Conservation (phyloP, 2,113 vertebrate genomes). For the Oncorhynchus masou region DNA sequence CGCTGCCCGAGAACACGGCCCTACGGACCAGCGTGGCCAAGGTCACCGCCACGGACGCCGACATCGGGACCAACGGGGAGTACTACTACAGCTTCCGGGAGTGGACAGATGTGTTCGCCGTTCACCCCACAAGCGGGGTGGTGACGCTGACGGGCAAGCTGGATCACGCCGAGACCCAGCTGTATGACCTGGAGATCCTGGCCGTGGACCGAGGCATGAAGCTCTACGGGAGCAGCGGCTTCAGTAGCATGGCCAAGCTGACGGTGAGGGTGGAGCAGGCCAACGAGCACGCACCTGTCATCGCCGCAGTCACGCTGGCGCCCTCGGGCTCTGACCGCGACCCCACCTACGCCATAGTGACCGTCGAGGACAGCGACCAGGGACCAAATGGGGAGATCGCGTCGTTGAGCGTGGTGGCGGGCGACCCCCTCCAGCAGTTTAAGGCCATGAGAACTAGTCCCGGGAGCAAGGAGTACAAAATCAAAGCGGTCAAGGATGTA, state of each 20-base stretch:
- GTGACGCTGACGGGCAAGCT: constrained; percentile 89
- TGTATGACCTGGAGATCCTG: constrained; percentile 91
- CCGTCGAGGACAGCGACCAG: constrained; percentile 88
- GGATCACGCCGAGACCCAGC: constrained; percentile 81
- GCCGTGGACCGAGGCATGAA: constrained; percentile 96
- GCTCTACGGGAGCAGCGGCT: constrained; percentile 92
- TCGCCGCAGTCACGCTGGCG: constrained; percentile 79
- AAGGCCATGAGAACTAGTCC: constrained; percentile 84
- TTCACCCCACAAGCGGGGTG: constrained; percentile 93
- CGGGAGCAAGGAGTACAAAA: constrained; percentile 91
- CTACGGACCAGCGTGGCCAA: constrained; percentile 88
- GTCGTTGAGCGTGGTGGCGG: constrained; percentile 88
- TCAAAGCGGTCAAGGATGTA: constrained; percentile 81
- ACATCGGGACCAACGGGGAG: constrained; percentile 96
- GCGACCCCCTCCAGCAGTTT: constrained; percentile 89
- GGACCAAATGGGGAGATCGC: constrained; percentile 91
- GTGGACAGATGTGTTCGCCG: constrained; percentile 92
- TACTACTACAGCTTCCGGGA: constrained; percentile 98
- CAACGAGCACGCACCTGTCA: constrained; percentile 84
- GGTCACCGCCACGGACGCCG: constrained; percentile 94
- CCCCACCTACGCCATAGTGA: constrained; percentile 86
- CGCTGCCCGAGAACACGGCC: constrained; percentile 89
- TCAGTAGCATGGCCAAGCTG: constrained; percentile 95
- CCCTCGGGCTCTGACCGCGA: constrained; percentile 84
- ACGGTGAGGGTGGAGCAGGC: constrained; percentile 88